Conservation (phyloP, 2,888 invertebrate species). For the Scaptomyza reducta region DNA sequence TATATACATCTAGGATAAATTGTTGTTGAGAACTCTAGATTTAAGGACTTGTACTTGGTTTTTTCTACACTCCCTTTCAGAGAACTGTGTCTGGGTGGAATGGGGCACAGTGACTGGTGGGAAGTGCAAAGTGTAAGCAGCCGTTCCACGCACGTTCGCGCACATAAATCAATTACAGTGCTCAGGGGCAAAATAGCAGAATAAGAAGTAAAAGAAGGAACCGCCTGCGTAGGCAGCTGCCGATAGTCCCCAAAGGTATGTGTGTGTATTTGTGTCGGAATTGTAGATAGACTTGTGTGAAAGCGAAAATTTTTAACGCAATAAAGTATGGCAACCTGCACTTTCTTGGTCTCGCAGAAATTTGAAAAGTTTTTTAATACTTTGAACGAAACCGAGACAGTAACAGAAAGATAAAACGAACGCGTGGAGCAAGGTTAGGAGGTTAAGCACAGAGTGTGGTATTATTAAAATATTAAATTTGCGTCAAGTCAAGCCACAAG, state of each 20-base stretch:
- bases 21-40: conserved; percentile 19
- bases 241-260: conserved; percentile 33
- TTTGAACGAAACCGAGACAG: conserved; percentile 17
- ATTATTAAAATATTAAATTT: conserved; percentile 21
- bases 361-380: conserved; percentile 72
- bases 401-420: conserved; percentile 4
- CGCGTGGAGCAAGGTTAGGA: not conserved
- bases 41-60: not conserved
- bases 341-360: conserved; percentile 61
- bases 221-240: conserved; percentile 19
- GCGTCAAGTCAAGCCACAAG: conserved; percentile 34
- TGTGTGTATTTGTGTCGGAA: conserved; percentile 8
- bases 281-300: conserved; percentile 59
- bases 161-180: conserved; percentile 76
- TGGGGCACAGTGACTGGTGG: not conserved
- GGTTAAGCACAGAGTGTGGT: not conserved
- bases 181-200: conserved; percentile 24
- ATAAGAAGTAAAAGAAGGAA: conserved; percentile 2
- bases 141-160: conserved; percentile 71
- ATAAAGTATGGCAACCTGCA: conserved; percentile 67
- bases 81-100: not conserved
- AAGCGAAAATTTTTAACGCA: conserved; percentile 70
- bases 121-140: conserved; percentile 60
- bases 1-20: not conserved
- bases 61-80: conserved; percentile 2